Evolutionary conservation across 2,888 invertebrate species (phyloP), one percentile per base, ranked within the genome.

Genomic region (Anoplius nigerrimus): DNA sequence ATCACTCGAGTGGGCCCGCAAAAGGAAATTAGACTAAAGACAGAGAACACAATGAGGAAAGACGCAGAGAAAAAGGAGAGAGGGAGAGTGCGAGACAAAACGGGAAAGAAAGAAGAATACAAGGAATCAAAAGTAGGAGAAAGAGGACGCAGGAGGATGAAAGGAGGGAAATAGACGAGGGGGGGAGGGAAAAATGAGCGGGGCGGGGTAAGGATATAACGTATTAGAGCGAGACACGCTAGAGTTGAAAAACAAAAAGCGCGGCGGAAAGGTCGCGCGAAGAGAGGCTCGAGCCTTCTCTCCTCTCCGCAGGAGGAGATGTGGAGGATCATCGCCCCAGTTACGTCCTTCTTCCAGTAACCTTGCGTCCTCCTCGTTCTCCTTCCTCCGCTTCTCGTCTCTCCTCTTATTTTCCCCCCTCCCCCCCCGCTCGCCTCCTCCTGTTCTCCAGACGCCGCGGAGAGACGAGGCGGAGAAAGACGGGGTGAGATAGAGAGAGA

Each of bases 291-390:
- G 56, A 21, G 54, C 27, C n/a, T 55, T 34, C 54, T 55, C 34
- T 20, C 18, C n/a, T 27, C 27, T 53, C 53, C 22, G 22, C 24
- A 53, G 24, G 16, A 42, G 42, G 22, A 57, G 63, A 53, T 46
- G 57, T 56, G 60, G 74, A 84, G 82, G 82, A 85, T 85, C 85
- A 84, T 85, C 84, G 85, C 78, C 84, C 84, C 79, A 84, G 83
- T 85, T 84, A 82, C 84, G 82, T 82, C 84, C 84, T 81, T 83
- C 82, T 82, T 80, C 77, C 77, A 78, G 81, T 75, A 82, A 82
- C 77, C 76, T 80, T 80, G 78, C 77, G 66, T 76, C 75, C 72
- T 69, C 61, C 77, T 71, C 69, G 68, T 73, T 58, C 52, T 54
- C 61, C 71, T 71, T 62, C 72, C 73, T 55, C 58, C 60, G 62